These are phyloP conservation scores for Acrobeloides nanus DNA, from an alignment of 2,888 invertebrate species.

Conservation along the genomic window DNA sequence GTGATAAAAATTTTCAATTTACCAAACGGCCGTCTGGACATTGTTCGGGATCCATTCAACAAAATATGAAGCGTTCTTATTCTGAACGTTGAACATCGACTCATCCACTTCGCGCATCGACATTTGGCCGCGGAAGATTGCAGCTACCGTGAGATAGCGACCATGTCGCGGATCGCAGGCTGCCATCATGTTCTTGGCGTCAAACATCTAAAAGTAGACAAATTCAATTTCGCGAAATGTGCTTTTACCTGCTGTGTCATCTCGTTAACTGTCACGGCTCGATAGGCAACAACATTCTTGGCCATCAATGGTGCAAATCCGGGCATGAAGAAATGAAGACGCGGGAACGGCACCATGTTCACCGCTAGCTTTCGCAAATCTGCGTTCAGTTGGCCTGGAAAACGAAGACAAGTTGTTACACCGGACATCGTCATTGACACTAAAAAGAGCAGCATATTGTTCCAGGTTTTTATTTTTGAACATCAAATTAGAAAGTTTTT, in stretches of 20 bases:
- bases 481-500: background rate
- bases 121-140: constrained; percentile 62
- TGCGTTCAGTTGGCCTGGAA: constrained; percentile 77
- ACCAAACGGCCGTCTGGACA: constrained; percentile 71
- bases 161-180: constrained; percentile 60
- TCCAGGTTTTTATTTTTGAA: background rate
- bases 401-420: constrained; percentile 65
- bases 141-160: constrained; percentile 62
- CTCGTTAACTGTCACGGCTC: constrained; percentile 69
- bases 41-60: constrained; percentile 86
- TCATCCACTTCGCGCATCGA: constrained; percentile 68
- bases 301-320: constrained; percentile 84
- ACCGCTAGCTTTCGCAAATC: constrained; percentile 71
- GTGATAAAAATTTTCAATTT: no score
- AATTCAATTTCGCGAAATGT: background rate
- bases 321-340: constrained; percentile 63
- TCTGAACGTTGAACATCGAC: constrained; percentile 70
- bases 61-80: constrained; percentile 70
- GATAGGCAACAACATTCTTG: constrained; percentile 62
- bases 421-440: constrained; percentile 60
- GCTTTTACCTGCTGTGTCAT: constrained; percentile 64
- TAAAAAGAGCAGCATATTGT: constrained; percentile 9
- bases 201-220: constrained; percentile 64
- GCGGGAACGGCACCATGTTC: constrained; percentile 88
- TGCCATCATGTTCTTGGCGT: constrained; percentile 61